Evolutionary conservation across 64 coral and sea anemone genomes (phyloP).

Genomic region (Trachythela sp.): DNA sequence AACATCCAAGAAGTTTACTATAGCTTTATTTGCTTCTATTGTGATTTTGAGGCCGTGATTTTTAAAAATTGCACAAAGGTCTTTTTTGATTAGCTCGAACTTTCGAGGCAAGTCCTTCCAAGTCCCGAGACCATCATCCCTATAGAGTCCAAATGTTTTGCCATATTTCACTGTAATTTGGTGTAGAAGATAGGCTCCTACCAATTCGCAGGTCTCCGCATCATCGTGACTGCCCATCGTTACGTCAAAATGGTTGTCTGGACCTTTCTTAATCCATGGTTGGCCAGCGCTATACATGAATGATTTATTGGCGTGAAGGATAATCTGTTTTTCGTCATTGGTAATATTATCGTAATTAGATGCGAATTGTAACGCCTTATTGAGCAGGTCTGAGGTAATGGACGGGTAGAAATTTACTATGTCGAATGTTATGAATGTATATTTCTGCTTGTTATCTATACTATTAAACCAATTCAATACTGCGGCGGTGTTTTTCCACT

Average conservation of each 20-base stretch:
- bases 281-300: not conserved
- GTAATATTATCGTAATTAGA: constrained; percentile 18
- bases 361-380: constrained; percentile 17
- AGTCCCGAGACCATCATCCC: not conserved
- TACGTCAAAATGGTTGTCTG: not conserved
- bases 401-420: not conserved
- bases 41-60: constrained; percentile 13
- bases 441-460: not conserved
- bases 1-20: no score
- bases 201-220: not conserved
- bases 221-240: not conserved
- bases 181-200: not conserved
- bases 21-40: no score
- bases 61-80: constrained; percentile 21
- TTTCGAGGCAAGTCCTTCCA: not conserved
- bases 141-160: not conserved
- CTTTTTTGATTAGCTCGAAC: constrained; percentile 16
- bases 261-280: not conserved
- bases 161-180: no score
- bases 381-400: not conserved
- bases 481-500: constrained; percentile 40
- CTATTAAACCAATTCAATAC: constrained; percentile 6
- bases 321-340: not conserved
- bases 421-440: constrained; percentile 21
- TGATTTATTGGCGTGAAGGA: not conserved